Evolutionary conservation across 2,888 invertebrate genomes (phyloP).

Genomic region (Synanthedon formicaeformis): DNA sequence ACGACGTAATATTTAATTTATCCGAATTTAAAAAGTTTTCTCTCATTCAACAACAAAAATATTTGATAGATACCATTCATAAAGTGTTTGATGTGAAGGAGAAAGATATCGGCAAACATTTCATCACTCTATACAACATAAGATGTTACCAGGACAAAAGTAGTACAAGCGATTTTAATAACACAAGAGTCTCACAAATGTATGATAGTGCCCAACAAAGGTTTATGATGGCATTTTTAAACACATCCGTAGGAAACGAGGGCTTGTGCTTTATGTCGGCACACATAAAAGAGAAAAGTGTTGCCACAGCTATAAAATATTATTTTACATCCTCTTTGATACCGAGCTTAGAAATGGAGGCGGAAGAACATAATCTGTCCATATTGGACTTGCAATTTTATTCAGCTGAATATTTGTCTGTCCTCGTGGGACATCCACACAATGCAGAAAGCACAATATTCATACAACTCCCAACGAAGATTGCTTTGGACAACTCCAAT

Average conservation of each 20-base stretch:
- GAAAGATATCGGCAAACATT: slow-evolving; percentile 73
- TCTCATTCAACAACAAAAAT: slow-evolving; percentile 83
- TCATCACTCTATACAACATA: slow-evolving; percentile 66
- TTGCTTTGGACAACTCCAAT: slow-evolving; percentile 52
- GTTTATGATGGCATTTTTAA: slow-evolving; percentile 64
- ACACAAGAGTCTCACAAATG: slow-evolving; percentile 58
- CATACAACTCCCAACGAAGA: slow-evolving; percentile 57
- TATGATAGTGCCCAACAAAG: slow-evolving; percentile 57
- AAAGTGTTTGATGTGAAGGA: slow-evolving; percentile 77
- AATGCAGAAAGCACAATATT: slow-evolving; percentile 54
- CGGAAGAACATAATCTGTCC: slow-evolving; percentile 40
- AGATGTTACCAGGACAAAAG: slow-evolving; percentile 53
- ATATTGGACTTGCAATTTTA: slow-evolving; percentile 83
- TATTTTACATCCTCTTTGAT: slow-evolving; percentile 59
- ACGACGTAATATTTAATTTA: slow-evolving; percentile 78
- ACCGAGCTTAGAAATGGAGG: slow-evolving; percentile 18
- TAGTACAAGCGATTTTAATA: slow-evolving; percentile 24
- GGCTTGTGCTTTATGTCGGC: slow-evolving; percentile 66
- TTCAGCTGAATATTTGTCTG: slow-evolving; percentile 77
- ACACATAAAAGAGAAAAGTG: slow-evolving; percentile 47
- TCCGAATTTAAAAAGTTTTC: slow-evolving; percentile 81
- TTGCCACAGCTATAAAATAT: slow-evolving; percentile 64
- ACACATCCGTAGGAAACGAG: slow-evolving; percentile 39
- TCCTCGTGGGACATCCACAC: slow-evolving; percentile 72
- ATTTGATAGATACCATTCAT: slow-evolving; percentile 75